Percentiles rank a stretch among this genome's conserved stretches.
These are phyloP conservation scores for Taphrorychus bicolor DNA, from an alignment of 2,888 invertebrate genomes.

Conservation along the genomic window DNA sequence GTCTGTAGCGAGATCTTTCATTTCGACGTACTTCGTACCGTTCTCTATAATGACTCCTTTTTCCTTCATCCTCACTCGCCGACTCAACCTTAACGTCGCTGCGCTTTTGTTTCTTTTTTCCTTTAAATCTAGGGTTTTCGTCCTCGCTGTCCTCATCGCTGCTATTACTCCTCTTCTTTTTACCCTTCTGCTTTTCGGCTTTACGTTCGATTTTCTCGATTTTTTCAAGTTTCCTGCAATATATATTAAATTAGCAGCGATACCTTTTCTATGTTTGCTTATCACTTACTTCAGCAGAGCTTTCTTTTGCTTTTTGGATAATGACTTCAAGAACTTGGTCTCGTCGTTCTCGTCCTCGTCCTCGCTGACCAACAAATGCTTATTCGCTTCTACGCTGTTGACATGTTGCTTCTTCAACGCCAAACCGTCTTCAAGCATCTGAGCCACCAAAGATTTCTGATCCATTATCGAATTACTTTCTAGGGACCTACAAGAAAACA, in stretches of 20 bases:
- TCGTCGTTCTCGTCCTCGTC: constrained; percentile 68
- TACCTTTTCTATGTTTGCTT: no score
- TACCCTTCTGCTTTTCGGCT: constrained; percentile 43
- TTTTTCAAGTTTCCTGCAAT: constrained; percentile 47
- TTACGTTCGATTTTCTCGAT: constrained; percentile 43
- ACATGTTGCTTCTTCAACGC: constrained; percentile 82
- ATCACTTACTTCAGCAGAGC: constrained; percentile 75
- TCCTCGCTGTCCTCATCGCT: constrained; percentile 42
- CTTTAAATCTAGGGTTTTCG: background rate
- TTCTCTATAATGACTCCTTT: no score
- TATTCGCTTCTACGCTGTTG: constrained; percentile 62
- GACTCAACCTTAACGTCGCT: no score
- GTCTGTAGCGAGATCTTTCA: no score
- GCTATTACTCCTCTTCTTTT: constrained; percentile 50
- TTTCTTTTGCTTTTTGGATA: constrained; percentile 88
- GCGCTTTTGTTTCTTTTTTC: background rate
- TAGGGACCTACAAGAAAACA: constrained; percentile 60
- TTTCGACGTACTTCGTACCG: no score
- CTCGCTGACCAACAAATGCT: constrained; percentile 68
- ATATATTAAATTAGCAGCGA: no score
- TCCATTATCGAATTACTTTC: constrained; percentile 71
- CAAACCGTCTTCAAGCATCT: constrained; percentile 92
- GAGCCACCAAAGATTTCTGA: constrained; percentile 79
- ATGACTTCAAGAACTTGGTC: constrained; percentile 80
- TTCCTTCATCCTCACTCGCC: no score